Evolutionary conservation across 2,888 invertebrate species (phyloP), one percentile per base, ranked within the genome.

Genomic region (Hypselothyrea guttata): DNA sequence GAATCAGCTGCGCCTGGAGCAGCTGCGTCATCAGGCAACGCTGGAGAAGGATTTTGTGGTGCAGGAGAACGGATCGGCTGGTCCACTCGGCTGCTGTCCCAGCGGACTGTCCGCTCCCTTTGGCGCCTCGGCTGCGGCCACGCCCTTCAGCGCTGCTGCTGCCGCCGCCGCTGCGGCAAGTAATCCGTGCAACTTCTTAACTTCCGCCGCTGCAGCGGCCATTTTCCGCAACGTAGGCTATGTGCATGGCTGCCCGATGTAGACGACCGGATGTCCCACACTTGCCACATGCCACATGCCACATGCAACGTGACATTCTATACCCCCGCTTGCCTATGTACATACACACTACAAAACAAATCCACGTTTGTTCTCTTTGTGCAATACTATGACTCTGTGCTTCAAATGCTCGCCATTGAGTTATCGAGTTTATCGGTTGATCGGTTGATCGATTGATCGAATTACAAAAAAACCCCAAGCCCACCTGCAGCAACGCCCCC

Each of bases 1-100:
- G 88, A 97, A 97, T 89, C 97, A 97, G 84, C 91, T 97, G 40
- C 93, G 96, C 0, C 86, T 96, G 52, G 96, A 97, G 86, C 96
- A 97, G 86, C 90, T 97, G 5, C 93, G 97, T 0, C 96, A 96
- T 86, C 96, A 96, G 87, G 95, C 96, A 18, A 93, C 94, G 8
- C 92, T 93, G 42, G 95, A 95, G 83, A 95, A 95, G 86, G 94
- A 94, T 74, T 88, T 93, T 49, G 87, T 49, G 13, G 84, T 87
- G 22, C 78, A 89, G 55, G 88, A 86, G 64, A 79, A 38, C 12
- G 54, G 79, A 1, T 74, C 67, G 0, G 75, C 68, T 4, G 78
- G 83, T n/a, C 71, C 79, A 0, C 57, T 90, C 33, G 85, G 87
- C 28, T 90, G 90, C 57, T 90, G 90, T 53, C 89, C 90, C 12